Evolutionary conservation across 2,888 invertebrate species (phyloP).

Genomic region (Alviniconcha strummeri): DNA sequence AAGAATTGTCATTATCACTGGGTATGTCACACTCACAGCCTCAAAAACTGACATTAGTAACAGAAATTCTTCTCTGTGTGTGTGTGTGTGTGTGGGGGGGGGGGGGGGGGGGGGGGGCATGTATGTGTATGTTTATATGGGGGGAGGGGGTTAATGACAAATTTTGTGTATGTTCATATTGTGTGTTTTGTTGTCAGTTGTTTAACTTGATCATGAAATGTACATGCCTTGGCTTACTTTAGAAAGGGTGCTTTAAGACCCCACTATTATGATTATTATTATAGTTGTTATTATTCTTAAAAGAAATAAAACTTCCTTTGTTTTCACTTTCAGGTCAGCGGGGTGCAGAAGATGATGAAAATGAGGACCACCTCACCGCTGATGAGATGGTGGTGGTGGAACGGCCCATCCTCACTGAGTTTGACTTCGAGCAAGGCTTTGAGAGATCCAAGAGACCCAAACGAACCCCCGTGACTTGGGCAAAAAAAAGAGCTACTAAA

Average conservation of each 20-base stretch:
- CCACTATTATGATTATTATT: too few relatives aligned
- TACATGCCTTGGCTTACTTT: too few relatives aligned
- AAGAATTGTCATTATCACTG: neutral
- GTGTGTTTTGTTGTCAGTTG: too few relatives aligned
- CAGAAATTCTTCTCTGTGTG: too few relatives aligned
- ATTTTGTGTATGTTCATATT: too few relatives aligned
- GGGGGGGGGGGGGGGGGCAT: too few relatives aligned
- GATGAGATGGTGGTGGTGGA: constrained; percentile 43
- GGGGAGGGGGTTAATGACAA: too few relatives aligned
- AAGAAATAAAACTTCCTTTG: neutral
- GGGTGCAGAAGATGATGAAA: constrained; percentile 24
- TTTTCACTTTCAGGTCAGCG: constrained; percentile 18
- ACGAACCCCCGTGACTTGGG: constrained; percentile 43
- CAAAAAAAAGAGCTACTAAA: constrained; percentile 49
- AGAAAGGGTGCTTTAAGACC: too few relatives aligned
- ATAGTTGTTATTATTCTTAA: too few relatives aligned
- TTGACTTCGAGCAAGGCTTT: constrained; percentile 42
- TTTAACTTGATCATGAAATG: too few relatives aligned
- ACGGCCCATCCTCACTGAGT: constrained; percentile 41
- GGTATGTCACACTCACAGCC: neutral
- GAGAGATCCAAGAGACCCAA: constrained; percentile 31
- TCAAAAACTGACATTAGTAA: neutral
- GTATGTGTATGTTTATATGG: too few relatives aligned
- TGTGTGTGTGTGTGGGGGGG: too few relatives aligned
- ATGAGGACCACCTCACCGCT: constrained; percentile 19